These are phyloP conservation scores for Coracias cyanogaster DNA, from an alignment of 2,797 vertebrate genomes.

Conservation along the genomic window DNA sequence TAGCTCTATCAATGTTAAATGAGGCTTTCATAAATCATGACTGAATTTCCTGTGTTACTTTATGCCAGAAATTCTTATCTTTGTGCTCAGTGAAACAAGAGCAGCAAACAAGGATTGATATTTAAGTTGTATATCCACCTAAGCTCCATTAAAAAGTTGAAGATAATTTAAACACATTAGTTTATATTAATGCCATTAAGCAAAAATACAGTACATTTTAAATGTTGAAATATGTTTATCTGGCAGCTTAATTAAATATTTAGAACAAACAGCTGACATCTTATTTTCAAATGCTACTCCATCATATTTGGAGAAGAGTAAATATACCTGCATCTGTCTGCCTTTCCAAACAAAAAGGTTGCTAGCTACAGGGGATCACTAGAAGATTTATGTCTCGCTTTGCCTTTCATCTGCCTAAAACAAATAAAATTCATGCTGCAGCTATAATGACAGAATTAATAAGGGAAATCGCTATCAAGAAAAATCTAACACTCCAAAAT, in stretches of 20 bases:
- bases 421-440: constrained; percentile 8
- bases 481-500: constrained; percentile 16
- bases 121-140: neutral
- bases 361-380: neutral
- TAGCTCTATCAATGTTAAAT: constrained; percentile 58
- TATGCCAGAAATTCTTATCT: neutral
- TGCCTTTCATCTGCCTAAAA: neutral
- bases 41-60: neutral
- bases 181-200: neutral
- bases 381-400: neutral
- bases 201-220: neutral
- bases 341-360: neutral
- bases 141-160: neutral
- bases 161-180: neutral
- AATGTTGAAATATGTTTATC: neutral
- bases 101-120: neutral
- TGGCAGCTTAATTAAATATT: constrained; percentile 1
- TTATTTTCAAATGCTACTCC: neutral
- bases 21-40: constrained; percentile 56
- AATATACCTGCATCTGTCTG: neutral
- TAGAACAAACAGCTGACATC: neutral
- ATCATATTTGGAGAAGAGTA: neutral
- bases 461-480: constrained; percentile 27
- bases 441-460: constrained; percentile 16
- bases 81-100: neutral